Base-by-base conservation (phyloP, 2,888 invertebrate species). In the Hesperia comma region DNA sequence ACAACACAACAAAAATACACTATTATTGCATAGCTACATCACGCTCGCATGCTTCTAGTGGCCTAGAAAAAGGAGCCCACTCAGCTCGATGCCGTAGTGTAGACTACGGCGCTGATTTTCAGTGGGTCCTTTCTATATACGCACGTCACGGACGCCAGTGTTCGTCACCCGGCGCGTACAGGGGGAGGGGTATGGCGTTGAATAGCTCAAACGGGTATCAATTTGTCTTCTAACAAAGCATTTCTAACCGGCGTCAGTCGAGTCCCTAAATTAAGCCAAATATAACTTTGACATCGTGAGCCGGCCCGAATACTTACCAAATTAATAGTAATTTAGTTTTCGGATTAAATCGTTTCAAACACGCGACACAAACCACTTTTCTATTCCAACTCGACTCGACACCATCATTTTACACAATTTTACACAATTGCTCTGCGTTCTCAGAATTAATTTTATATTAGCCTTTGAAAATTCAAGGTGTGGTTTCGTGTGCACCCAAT, bases 361-460 rank as follows among this genome's bases (percentile, higher is more conserved):
- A 92, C 92, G 92, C 92, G 92, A 92, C 92, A 92, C 85, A 79
- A 86, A 85, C 91, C 91, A 90, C 92, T 92, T 92, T 92, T 90
- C 92, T 92, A 92, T 92, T 90, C 88, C 79, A 76, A 87, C 79
- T 86, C 82, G 85, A 86, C 80, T 88, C 85, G 78, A 85, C 88
- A 87, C 92, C 90, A 86, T 91, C 92, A 92, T 92, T 92, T 92
- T 90, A 92, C 90, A 90, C 91, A 91, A 92, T 92, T 92, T 91
- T 89, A 92, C 88, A 86, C 89, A 89, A 91, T 91, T 87, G 90
- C 91, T 90, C 87, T 87, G 83, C 78, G 86, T 92, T 92, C 92
- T 86, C 74, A 82, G 92, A 92, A 92, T 92, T 92, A 92, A 92
- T 92, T 91, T 91, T 87, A 89, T 92, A 92, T 92, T 91, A 92